These are phyloP conservation scores for Hoplostethus mediterraneus DNA, from an alignment of 2,797 vertebrate species.

Conservation along the genomic window DNA sequence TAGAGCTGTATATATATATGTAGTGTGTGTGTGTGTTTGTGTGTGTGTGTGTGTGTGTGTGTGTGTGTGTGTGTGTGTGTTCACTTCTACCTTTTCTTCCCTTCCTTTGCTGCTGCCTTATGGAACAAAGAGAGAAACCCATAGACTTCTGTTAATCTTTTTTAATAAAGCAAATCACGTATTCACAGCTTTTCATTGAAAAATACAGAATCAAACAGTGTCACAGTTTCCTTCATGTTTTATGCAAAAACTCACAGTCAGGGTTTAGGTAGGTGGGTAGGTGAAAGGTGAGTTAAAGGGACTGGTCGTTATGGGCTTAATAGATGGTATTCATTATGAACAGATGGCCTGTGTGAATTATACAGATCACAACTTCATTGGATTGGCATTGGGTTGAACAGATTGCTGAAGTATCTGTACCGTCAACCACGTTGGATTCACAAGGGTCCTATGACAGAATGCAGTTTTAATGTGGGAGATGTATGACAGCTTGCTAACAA, in stretches of 20 bases:
- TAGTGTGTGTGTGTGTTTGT: background rate
- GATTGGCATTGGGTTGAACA: conserved; percentile 31
- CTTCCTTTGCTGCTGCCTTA: background rate
- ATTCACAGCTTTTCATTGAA: conserved; percentile 46
- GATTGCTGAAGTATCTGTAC: background rate
- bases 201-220: conserved; percentile 54
- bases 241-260: conserved; percentile 52
- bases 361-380: conserved; percentile 8
- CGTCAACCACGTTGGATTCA: background rate
- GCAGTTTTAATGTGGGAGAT: background rate
- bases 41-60: conserved; percentile 13
- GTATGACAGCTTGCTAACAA: no score
- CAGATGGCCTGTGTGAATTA: conserved; percentile 29
- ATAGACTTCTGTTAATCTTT: conserved; percentile 45
- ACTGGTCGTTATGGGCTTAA: conserved; percentile 9
- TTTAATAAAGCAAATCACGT: conserved; percentile 65
- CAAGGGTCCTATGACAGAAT: conserved; percentile 9
- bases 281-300: background rate
- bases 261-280: conserved; percentile 10
- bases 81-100: background rate
- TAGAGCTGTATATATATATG: no score
- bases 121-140: conserved; percentile 16
- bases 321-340: conserved; percentile 22
- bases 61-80: background rate
- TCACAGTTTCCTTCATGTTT: conserved; percentile 63